Base-by-base conservation (phyloP, 2,888 invertebrate genomes). In the Meiosimyza decipiens region DNA sequence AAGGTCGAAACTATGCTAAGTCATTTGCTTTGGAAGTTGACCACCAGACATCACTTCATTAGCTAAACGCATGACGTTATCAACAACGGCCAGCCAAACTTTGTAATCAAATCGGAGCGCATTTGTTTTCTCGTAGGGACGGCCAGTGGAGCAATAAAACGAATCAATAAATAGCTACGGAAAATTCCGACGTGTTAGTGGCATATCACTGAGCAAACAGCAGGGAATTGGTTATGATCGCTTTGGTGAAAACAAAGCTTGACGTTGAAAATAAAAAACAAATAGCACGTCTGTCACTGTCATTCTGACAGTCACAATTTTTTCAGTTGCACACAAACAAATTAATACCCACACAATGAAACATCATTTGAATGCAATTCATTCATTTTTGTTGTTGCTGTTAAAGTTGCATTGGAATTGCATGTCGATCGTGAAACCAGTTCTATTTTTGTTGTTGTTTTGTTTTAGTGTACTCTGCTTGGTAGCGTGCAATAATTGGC, bases 401-500 rank as follows among this genome's bases (percentile, higher is more conserved):
- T 22, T 16, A 22, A n/a, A 18, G 57, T 22, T 59, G 57, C 57
- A 59, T 28, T 60, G 22, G 33, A 60, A 60, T 60, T 60, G 40
- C 40, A 60, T 28, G 59, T 28, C 28, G 59, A 60, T 60, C 59
- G 59, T 60, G 15, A 60, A 60, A 60, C 59, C 40, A 60, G 59
- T 60, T 60, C 59, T 28, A 40, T 60, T 60, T 71, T 67, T 71
- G 59, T 51, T 62, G 71, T 57, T 68, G 68, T 55, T 28, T 28
- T 65, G 71, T 57, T 75, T 70, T 73, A 9, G 6, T 55, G n/a
- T 55, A 18, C 18, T 16, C 16, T 11, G 55, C 55, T 16, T 55
- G 40, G 63, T 74, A 74, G 62, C 70, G 18, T 60, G 65, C 60
- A 52, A 64, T 72, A 33, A 59, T 54, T 67, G 40, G 40, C 28